phyloP scores from a whole-genome alignment of 2,797 vertebrate species.

The Hydrolagus colliei region DNA sequence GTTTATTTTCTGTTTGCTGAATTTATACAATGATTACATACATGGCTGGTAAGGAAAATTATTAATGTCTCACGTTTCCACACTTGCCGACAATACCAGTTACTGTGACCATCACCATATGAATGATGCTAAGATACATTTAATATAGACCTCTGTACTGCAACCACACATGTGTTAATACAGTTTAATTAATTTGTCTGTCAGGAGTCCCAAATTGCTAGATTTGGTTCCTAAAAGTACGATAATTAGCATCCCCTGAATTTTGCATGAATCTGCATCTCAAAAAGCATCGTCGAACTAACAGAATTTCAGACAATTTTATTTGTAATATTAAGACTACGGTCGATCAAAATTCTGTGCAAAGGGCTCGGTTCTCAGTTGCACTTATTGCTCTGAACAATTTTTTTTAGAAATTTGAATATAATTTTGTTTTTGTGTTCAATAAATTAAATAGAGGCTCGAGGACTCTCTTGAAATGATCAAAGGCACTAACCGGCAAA shows the following conservation, averaged over 20 bases:
- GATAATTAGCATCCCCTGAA: slow-evolving; percentile 66
- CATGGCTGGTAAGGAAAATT: slow-evolving; percentile 58
- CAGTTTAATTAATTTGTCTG: slow-evolving; percentile 60
- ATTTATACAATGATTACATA: slow-evolving; percentile 72
- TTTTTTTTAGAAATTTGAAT: slow-evolving; percentile 42
- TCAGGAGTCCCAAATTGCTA: slow-evolving; percentile 60
- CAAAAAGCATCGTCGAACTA: slow-evolving; percentile 78
- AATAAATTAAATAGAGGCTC: slow-evolving; percentile 51
- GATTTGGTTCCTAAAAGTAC: slow-evolving; percentile 65
- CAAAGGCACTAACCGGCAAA: slow-evolving; percentile 97
- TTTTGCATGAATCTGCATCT: slow-evolving; percentile 57
- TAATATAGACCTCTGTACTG: slow-evolving; percentile 48
- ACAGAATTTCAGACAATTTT: slow-evolving; percentile 90
- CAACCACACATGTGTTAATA: slow-evolving; percentile 51
- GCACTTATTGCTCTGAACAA: slow-evolving; percentile 74
- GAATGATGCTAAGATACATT: slow-evolving; percentile 56
- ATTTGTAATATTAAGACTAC: slow-evolving; percentile 62
- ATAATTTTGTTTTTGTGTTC: slow-evolving; percentile 33
- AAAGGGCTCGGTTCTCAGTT: slow-evolving; percentile 56
- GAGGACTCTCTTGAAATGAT: slow-evolving; percentile 82
- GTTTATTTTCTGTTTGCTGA: slow-evolving; percentile 93
- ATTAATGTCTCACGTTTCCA: slow-evolving; percentile 55
- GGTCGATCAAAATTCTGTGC: slow-evolving; percentile 56
- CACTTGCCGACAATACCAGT: slow-evolving; percentile 75
- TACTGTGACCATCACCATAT: slow-evolving; percentile 67